Evolutionary conservation across 2,888 invertebrate species (phyloP), one percentile per base, ranked within the genome.

Genomic region (Erpobdella octoculata): DNA sequence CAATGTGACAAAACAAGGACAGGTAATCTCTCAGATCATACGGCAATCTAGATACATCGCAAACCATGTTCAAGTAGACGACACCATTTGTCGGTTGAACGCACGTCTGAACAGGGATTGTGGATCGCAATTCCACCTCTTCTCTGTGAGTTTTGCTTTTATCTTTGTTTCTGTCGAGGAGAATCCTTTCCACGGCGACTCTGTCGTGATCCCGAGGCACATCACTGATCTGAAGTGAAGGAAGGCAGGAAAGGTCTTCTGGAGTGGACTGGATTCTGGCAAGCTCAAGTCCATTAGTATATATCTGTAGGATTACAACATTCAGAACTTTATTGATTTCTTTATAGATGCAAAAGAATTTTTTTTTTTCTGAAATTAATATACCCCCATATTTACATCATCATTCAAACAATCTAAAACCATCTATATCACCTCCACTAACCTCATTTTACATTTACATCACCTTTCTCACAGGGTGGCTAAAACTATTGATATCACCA

Each of bases 21-120:
- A 94, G 80, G 9, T 92, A 83, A 76, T 87, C 85, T 76, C 89
- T 88, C 71, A 91, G 87, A 62, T 89, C 87, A 0, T 86, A 83
- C n/a, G n/a, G n/a, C 18, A 95, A 82, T 5, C 86, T 85, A 1
- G 88, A 86, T 0, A 89, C 89, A 78, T 90, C 89, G 12, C 79
- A 78, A 4, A 93, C 84, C 25, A 89, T 89, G 78, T 90, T 88
- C 73, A 94, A 89, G 81, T 95, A 94, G 0, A 90, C 89, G 3
- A 95, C 88, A n/a, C 90, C 91, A 82, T 95, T 95, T 0, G 93
- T 93, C 41, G 93, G 91, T 58, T 91, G 91, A 76, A 88, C 86
- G 78, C 90, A 89, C 1, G 91, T 79, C 80, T 93, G 92, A 4
- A 92, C 85, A 0, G 89, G 88, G 41, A 92, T n/a, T 18, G 35